Percentiles rank a stretch among this genome's conserved stretches.
These are phyloP conservation scores for Lophotriccus pileatus DNA, from an alignment of 2,797 vertebrate species.

Conservation along the genomic window DNA sequence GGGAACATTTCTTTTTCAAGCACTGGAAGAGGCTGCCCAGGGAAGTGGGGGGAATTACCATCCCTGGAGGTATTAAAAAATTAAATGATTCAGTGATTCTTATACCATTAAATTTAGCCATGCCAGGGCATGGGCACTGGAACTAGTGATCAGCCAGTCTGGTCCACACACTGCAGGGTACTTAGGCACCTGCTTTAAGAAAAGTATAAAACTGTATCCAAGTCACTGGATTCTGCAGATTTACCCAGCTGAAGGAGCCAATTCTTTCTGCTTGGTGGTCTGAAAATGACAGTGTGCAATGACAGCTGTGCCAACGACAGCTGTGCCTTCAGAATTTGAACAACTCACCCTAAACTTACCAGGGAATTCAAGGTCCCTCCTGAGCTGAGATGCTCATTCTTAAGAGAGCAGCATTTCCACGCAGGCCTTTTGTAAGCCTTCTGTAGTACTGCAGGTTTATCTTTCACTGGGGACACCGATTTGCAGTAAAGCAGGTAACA, in stretches of 20 bases:
- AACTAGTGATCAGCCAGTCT: neutral
- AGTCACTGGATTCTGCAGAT: neutral
- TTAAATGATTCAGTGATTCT: neutral
- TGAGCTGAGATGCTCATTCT: neutral
- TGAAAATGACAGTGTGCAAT: neutral
- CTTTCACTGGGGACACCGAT: neutral
- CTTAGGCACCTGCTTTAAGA: neutral
- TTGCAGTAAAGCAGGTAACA: slow-evolving; percentile 8
- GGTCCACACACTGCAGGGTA: neutral
- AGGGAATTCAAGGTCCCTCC: neutral
- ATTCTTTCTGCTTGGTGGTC: neutral
- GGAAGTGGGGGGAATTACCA: too few species aligned
- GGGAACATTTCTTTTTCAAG: neutral
- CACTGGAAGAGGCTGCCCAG: neutral
- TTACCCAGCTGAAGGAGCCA: neutral
- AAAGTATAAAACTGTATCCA: neutral
- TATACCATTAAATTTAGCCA: neutral
- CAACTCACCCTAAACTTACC: neutral
- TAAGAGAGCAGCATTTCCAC: neutral
- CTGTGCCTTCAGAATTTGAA: neutral
- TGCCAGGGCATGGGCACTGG: neutral
- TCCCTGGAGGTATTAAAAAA: neutral
- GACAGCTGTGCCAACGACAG: neutral
- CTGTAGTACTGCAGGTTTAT: neutral
- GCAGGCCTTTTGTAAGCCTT: neutral